Conservation (phyloP, 2,797 vertebrate genomes). For the Tragelaphus oryx region DNA sequence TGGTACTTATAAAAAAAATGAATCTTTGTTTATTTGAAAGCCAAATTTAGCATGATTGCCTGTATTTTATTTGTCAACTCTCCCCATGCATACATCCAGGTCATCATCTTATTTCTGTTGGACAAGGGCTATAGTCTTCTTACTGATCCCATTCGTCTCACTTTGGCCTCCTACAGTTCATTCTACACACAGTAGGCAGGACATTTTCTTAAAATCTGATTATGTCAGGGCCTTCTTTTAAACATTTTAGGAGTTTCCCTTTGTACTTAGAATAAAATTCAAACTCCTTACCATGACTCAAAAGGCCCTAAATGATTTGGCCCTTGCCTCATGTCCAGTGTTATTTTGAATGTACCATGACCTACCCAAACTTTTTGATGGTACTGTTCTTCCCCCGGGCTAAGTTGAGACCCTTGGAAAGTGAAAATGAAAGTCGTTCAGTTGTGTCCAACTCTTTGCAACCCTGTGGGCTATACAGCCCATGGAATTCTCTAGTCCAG, state of each 20-base stretch:
- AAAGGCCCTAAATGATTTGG: neutral
- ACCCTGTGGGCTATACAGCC: neutral
- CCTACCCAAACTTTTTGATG: neutral
- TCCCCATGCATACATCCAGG: neutral
- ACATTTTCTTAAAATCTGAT: neutral
- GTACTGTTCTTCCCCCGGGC: neutral
- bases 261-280: conserved; percentile 1
- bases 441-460: neutral
- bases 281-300: neutral
- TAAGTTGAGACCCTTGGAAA: neutral
- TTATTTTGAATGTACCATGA: neutral
- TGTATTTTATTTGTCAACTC: neutral
- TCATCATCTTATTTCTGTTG: neutral
- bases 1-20: neutral
- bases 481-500: neutral
- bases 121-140: neutral
- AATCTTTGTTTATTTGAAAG: neutral
- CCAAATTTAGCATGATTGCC: neutral
- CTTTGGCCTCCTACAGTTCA: neutral
- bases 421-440: neutral
- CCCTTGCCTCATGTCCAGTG: neutral
- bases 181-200: neutral
- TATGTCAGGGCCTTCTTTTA: neutral
- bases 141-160: neutral
- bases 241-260: neutral